A percentile compares a stretch with the other conserved stretches of the same genome.
Conservation (phyloP, 2,113 vertebrate genomes). For the Paralichthys olivaceus region DNA sequence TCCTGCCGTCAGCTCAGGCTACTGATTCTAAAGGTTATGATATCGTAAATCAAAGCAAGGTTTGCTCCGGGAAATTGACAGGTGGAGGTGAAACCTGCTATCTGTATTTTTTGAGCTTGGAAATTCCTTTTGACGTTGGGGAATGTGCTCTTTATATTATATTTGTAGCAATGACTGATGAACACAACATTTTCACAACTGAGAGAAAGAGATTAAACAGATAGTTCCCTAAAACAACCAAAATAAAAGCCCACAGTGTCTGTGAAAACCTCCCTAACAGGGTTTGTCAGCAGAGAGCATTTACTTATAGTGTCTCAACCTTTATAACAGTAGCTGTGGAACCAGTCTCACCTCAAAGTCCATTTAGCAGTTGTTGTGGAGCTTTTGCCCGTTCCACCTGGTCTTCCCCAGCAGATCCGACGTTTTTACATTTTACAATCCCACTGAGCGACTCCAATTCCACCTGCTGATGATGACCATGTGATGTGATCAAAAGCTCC, state of each 20-base stretch:
- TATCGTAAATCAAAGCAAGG: not conserved
- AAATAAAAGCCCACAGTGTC: not conserved
- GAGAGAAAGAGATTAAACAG: too few relatives aligned
- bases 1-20: too few relatives aligned
- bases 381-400: not conserved
- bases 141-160: not conserved
- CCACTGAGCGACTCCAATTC: not conserved
- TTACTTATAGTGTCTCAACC: not conserved
- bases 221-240: not conserved
- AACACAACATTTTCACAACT: not conserved
- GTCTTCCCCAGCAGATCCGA: not conserved
- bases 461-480: not conserved
- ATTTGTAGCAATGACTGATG: not conserved
- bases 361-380: not conserved
- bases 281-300: not conserved
- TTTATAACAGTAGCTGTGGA: not conserved
- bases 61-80: not conserved
- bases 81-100: not conserved
- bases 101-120: not conserved
- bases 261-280: not conserved
- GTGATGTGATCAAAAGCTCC: not conserved
- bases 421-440: not conserved
- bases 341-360: not conserved
- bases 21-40: too few relatives aligned
- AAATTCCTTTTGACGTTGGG: not conserved